Evolutionary conservation across 2,113 vertebrate species (phyloP).

Genomic region (Pterocles burchelli): DNA sequence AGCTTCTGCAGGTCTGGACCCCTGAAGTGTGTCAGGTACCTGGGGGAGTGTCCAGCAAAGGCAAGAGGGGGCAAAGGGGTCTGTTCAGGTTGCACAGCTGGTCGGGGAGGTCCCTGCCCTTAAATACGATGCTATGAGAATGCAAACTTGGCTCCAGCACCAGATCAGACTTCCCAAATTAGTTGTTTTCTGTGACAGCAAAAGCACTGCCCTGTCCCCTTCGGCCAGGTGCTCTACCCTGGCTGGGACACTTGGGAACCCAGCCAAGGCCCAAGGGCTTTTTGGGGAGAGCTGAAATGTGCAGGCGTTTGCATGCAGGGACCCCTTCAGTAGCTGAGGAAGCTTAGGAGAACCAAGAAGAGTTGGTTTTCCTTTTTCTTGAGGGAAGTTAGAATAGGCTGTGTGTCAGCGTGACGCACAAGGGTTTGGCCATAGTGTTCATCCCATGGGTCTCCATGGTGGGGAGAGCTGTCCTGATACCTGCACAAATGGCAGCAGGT

Average conservation of each 20-base stretch:
- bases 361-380: neutral
- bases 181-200: slow-evolving; percentile 64
- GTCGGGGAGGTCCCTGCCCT: slow-evolving; percentile 58
- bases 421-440: neutral
- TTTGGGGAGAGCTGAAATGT: slow-evolving; percentile 20
- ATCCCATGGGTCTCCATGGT: neutral
- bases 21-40: slow-evolving; percentile 63
- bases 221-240: slow-evolving; percentile 45
- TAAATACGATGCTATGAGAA: slow-evolving; percentile 77
- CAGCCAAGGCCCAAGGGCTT: slow-evolving; percentile 22
- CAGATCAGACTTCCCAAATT: slow-evolving; percentile 66
- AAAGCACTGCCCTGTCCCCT: slow-evolving; percentile 60
- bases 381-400: slow-evolving; percentile 12
- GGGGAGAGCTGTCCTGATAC: neutral
- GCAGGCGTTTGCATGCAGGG: slow-evolving; percentile 26
- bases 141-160: slow-evolving; percentile 71
- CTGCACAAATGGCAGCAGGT: accelerated
- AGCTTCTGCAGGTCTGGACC: slow-evolving; percentile 37
- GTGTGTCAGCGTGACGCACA: neutral
- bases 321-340: slow-evolving; percentile 3
- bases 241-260: slow-evolving; percentile 37
- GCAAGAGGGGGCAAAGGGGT: slow-evolving; percentile 22
- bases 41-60: slow-evolving; percentile 45
- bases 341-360: slow-evolving; percentile 28
- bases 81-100: slow-evolving; percentile 54